phyloP scores from a whole-genome alignment of 1,140 invertebrate genomes.

The Leptopilina clavipes region DNA sequence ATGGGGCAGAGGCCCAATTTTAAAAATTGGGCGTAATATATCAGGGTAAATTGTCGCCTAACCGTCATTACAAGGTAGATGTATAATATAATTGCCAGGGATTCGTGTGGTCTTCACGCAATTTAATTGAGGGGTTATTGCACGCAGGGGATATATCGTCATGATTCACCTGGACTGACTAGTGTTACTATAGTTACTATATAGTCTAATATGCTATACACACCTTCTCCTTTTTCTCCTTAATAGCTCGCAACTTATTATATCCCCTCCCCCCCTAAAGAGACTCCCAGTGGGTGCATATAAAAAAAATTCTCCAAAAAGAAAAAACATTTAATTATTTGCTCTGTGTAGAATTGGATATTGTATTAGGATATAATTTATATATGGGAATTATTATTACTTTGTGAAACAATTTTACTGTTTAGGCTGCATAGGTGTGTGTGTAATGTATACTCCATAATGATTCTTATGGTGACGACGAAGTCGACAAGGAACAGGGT shows the following conservation, averaged over 20 bases:
- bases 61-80: not conserved
- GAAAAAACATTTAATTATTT: no score
- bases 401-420: no score
- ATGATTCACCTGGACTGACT: slow-evolving; percentile 63
- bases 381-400: no score
- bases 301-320: no score
- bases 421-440: no score
- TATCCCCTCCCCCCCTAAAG: no score
- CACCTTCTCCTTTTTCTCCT: not conserved
- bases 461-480: slow-evolving; percentile 35
- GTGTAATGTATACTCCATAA: not conserved
- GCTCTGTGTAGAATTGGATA: no score
- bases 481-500: slow-evolving; percentile 54
- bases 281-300: no score
- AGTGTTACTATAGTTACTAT: slow-evolving; percentile 48
- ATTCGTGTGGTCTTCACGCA: slow-evolving; percentile 36
- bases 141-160: slow-evolving; percentile 48
- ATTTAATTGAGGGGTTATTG: slow-evolving; percentile 44
- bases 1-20: slow-evolving; percentile 1
- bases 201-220: not conserved
- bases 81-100: slow-evolving; percentile 24
- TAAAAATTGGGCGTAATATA: slow-evolving; percentile 16
- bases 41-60: slow-evolving; percentile 21
- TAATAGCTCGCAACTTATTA: not conserved
- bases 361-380: no score